A percentile compares a stretch with the other conserved stretches of the same genome.
Evolutionary conservation across 2,888 invertebrate species (phyloP).

Genomic region (Sarcophaga caerulescens): DNA sequence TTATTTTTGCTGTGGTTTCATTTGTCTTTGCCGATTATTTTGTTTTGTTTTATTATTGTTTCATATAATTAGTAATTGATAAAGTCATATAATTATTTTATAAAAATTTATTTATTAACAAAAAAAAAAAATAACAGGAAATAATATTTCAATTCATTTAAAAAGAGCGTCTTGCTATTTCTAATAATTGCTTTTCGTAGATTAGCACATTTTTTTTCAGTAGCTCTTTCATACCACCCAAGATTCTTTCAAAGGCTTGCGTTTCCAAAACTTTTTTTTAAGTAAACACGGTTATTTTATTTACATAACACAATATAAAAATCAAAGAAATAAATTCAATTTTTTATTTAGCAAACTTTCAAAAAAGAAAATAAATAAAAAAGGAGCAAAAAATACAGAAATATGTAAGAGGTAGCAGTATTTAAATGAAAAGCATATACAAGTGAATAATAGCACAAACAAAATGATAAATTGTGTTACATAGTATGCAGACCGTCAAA

Average conservation of each 20-base stretch:
- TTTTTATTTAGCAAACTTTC: not conserved
- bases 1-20: conserved; percentile 63
- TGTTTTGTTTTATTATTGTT: not conserved
- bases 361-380: not conserved
- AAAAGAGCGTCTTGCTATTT: conserved; percentile 73
- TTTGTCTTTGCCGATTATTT: conserved; percentile 18
- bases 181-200: conserved; percentile 85
- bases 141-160: conserved; percentile 35
- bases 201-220: conserved; percentile 98
- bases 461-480: conserved; percentile 26
- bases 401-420: not conserved
- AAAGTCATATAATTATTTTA: not conserved
- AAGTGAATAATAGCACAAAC: not conserved
- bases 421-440: not conserved
- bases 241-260: conserved; percentile 96
- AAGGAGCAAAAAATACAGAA: not conserved
- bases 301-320: conserved; percentile 21
- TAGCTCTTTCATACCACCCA: conserved; percentile 98
- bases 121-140: conserved; percentile 5
- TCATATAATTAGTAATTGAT: no score
- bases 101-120: conserved; percentile 10
- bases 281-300: conserved; percentile 2
- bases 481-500: no score
- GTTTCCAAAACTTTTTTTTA: conserved; percentile 91
- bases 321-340: conserved; percentile 37